phyloP scores from a whole-genome alignment of 2,797 vertebrate genomes.

The Paguma larvata region DNA sequence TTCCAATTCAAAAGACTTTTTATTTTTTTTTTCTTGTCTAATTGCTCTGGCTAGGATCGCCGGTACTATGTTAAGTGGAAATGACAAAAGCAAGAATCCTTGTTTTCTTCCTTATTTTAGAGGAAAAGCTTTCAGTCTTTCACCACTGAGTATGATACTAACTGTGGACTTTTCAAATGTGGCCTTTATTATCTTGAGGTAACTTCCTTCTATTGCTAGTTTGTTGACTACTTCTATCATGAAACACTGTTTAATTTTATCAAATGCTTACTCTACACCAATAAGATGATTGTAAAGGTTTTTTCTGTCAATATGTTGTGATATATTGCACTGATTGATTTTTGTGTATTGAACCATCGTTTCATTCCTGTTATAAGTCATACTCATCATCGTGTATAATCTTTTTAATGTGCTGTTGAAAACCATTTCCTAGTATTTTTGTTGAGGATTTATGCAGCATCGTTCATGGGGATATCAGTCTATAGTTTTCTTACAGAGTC shows the following conservation, averaged over 20 bases:
- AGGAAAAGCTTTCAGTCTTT: not conserved
- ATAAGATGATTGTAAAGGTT: not conserved
- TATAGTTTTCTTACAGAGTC: not conserved
- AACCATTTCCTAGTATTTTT: not conserved
- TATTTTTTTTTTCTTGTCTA: not conserved
- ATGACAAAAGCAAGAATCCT: not conserved
- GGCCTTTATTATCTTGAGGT: not conserved
- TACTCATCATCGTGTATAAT: not conserved
- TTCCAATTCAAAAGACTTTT: not conserved
- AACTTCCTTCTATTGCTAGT: not conserved
- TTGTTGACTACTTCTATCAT: not conserved
- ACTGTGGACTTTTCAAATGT: not conserved
- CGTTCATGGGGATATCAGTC: not conserved
- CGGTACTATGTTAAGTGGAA: not conserved
- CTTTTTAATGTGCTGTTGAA: not conserved
- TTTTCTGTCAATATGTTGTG: not conserved
- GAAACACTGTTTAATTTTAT: not conserved
- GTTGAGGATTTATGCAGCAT: not conserved
- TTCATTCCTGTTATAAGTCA: not conserved
- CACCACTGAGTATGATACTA: not conserved
- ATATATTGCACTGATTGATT: not conserved
- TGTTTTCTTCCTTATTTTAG: not conserved
- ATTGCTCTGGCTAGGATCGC: not conserved
- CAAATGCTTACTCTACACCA: not conserved
- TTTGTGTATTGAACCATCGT: not conserved